These are phyloP conservation scores for Cyprinodon diabolis DNA, from an alignment of 2,797 vertebrate genomes.

Conservation along the genomic window DNA sequence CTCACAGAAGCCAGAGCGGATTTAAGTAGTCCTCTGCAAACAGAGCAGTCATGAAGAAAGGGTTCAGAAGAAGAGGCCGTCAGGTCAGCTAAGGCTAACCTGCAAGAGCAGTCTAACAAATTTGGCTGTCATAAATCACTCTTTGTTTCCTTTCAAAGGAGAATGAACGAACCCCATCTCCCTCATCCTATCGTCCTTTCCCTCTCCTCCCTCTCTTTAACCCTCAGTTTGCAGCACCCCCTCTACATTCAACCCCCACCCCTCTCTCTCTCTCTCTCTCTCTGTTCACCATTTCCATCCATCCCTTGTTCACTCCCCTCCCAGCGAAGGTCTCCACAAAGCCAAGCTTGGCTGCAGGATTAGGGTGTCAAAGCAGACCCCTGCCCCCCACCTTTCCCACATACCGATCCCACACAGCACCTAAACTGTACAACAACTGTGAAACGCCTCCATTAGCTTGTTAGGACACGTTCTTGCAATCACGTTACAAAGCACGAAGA, in stretches of 20 bases:
- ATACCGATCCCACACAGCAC: slow-evolving; percentile 51
- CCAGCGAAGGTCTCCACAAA: slow-evolving; percentile 70
- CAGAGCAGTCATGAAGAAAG: slow-evolving; percentile 17
- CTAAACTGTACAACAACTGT: slow-evolving; percentile 43
- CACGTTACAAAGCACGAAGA: slow-evolving; percentile 23
- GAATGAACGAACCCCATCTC: slow-evolving; percentile 64
- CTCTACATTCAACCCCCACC: slow-evolving; percentile 35
- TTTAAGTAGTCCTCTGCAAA: slow-evolving; percentile 40
- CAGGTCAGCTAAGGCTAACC: slow-evolving; percentile 39
- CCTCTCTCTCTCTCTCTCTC: background rate
- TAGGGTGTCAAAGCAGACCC: slow-evolving; percentile 75
- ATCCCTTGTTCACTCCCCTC: slow-evolving; percentile 46
- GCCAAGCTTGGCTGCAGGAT: slow-evolving; percentile 65
- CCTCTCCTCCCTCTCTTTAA: slow-evolving; percentile 57
- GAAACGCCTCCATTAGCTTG: slow-evolving; percentile 37
- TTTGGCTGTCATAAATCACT: slow-evolving; percentile 63
- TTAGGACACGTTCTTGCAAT: slow-evolving; percentile 40
- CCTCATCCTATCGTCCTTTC: slow-evolving; percentile 55
- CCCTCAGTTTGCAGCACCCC: slow-evolving; percentile 30
- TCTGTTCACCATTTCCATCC: slow-evolving; percentile 22
- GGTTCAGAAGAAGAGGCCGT: slow-evolving; percentile 22
- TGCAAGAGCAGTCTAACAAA: slow-evolving; percentile 38
- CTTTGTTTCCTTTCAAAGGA: slow-evolving; percentile 74
- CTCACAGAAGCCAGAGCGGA: slow-evolving; percentile 57
- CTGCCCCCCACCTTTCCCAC: slow-evolving; percentile 60